phyloP scores from a whole-genome alignment of 30 jellyfish, hydroid and myxozoan genomes.

The Hydractinia symbiolongicarpus region DNA sequence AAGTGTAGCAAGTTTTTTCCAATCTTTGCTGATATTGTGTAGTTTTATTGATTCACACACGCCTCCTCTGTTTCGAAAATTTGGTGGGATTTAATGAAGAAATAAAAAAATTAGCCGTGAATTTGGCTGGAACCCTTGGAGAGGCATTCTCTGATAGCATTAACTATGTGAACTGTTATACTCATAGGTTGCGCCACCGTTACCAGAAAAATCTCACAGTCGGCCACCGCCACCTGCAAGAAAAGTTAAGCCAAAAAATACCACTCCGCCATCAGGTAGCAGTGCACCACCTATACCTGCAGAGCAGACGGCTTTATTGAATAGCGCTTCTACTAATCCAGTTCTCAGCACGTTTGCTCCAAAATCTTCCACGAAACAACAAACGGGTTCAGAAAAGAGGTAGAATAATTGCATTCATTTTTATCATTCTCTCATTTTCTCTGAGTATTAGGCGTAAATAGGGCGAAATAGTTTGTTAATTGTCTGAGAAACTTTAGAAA shows the following conservation, averaged over 20 bases:
- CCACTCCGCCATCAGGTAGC: conserved; percentile 7
- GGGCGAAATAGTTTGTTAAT: background rate
- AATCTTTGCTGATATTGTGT: too few relatives aligned
- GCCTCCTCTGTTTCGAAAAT: too few relatives aligned
- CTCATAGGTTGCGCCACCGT: conserved; percentile 34
- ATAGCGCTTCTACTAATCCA: background rate
- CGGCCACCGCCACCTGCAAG: conserved; percentile 93
- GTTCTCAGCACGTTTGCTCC: conserved; percentile 53
- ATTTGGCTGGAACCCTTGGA: too few relatives aligned
- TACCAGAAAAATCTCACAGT: conserved; percentile 26
- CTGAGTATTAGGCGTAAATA: background rate
- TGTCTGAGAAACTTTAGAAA: background rate
- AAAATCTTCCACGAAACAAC: conserved; percentile 23
- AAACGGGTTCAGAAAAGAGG: conserved; percentile 13
- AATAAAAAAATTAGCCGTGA: too few relatives aligned
- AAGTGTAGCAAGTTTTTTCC: too few relatives aligned
- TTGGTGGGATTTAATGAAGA: too few relatives aligned
- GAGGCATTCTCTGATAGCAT: too few relatives aligned
- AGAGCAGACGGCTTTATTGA: background rate
- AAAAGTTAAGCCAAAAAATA: conserved; percentile 21
- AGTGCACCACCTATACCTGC: background rate
- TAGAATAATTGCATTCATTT: background rate
- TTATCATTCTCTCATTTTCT: background rate
- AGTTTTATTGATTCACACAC: too few relatives aligned
- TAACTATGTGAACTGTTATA: background rate